Evolutionary conservation across 2,888 invertebrate species (phyloP), one percentile per base, ranked within the genome.

Genomic region (Drosophila histrio): DNA sequence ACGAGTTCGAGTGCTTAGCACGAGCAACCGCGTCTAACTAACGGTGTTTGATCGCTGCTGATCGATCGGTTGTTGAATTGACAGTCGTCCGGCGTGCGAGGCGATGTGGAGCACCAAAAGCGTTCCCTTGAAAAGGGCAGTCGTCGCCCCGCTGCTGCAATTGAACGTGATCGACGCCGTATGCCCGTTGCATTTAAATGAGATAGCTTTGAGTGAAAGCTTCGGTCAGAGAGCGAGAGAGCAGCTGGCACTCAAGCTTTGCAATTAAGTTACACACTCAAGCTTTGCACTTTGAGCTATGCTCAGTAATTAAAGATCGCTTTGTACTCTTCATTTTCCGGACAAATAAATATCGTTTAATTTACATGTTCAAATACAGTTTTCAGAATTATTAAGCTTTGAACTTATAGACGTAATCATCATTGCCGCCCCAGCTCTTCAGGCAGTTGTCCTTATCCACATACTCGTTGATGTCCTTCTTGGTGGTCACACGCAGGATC

Each of bases 401-500:
- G 91, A 96, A 97, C 76, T 93, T 93, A 89, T 95, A 97, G 2
- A 92, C 92, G 84, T 96, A 97, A 36, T 94, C 93, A 89, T 96
- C 96, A 39, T 93, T 93, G 1, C 97, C 97, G 2, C 97, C 97
- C 97, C 97, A 97, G 81, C 93, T 93, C 38, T 92, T 93, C 44
- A 97, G 92, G 11, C 95, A 95, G 86, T 97, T 95, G 62, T 96
- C 95, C 0, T 94, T 93, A 44, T 95, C 92, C 1, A 98, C 95
- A 87, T 94, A 95, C 15, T 96, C 95, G 60, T 94, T 94, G 41
- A 98, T 92, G 6, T 93, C 94, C 63, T 95, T 94, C 89, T 96
- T 96, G 54, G 93, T 94, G 0, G 97, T 94, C 91, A 97, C 96
- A 89, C 96, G 97, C 90, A 98, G 96, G 91, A 95, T 95, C 84